These are phyloP conservation scores for Cylas formicarius DNA, from an alignment of 1,140 invertebrate genomes.

Conservation along the genomic window DNA sequence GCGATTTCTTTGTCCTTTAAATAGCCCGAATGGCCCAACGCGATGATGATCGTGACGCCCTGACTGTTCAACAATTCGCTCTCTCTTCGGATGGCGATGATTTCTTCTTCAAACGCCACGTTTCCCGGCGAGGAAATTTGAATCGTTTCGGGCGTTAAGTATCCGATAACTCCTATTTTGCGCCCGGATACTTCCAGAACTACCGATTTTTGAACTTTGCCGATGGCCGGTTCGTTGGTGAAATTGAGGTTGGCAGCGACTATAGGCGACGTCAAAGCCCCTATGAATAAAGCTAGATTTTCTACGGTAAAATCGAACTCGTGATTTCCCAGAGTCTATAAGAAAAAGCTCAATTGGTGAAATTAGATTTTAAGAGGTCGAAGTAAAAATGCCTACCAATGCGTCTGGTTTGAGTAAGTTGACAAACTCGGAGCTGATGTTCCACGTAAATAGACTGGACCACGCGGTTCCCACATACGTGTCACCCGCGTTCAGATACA, in stretches of 20 bases:
- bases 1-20: slow-evolving; percentile 70
- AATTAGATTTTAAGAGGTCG: no score
- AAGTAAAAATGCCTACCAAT: slow-evolving; percentile 68
- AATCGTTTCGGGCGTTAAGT: slow-evolving; percentile 76
- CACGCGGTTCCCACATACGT: slow-evolving; percentile 80
- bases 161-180: slow-evolving; percentile 80
- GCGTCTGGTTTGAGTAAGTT: slow-evolving; percentile 72
- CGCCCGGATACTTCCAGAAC: slow-evolving; percentile 54
- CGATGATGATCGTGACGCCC: slow-evolving; percentile 77
- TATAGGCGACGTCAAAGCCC: slow-evolving; percentile 61
- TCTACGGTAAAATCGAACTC: slow-evolving; percentile 80
- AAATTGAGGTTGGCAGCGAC: slow-evolving; percentile 71
- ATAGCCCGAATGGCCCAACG: slow-evolving; percentile 77
- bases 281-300: slow-evolving; percentile 71
- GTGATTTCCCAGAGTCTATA: slow-evolving; percentile 82
- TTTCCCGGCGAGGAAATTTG: slow-evolving; percentile 49
- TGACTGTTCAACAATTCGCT: slow-evolving; percentile 54
- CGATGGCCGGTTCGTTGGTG: slow-evolving; percentile 50
- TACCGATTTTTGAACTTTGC: slow-evolving; percentile 54
- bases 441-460: slow-evolving; percentile 72
- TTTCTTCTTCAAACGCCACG: slow-evolving; percentile 65
- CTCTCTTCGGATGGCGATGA: slow-evolving; percentile 60
- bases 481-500: slow-evolving; percentile 81
- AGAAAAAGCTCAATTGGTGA: no score
- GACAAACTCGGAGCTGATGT: slow-evolving; percentile 65